These are phyloP conservation scores for Drosophila anceps DNA, from an alignment of 2,888 invertebrate genomes.

Conservation along the genomic window DNA sequence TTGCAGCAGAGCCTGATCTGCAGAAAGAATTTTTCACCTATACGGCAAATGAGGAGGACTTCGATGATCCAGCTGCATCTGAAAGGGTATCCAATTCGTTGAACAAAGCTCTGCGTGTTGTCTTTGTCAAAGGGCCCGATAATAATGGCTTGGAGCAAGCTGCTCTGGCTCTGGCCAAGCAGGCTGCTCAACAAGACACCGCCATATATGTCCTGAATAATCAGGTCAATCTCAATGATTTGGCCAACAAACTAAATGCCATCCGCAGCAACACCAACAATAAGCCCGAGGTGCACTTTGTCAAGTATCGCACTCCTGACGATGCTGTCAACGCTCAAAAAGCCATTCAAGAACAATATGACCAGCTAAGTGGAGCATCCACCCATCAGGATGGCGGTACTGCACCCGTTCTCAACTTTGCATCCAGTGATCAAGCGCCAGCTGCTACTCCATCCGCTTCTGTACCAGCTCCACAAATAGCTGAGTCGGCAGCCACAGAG, in stretches of 20 bases:
- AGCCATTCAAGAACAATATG: constrained; percentile 81
- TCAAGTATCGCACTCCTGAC: constrained; percentile 82
- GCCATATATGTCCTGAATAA: constrained; percentile 78
- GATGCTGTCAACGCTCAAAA: constrained; percentile 82
- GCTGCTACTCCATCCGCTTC: constrained; percentile 29
- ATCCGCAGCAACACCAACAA: constrained; percentile 56
- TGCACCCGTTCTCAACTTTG: constrained; percentile 79
- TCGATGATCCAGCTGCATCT: constrained; percentile 60
- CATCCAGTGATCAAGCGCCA: constrained; percentile 59
- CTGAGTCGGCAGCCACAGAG: constrained; percentile 45
- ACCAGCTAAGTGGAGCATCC: constrained; percentile 72
- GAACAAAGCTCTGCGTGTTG: constrained; percentile 78
- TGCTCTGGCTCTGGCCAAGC: constrained; percentile 75
- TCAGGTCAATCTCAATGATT: constrained; percentile 70
- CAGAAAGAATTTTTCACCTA: constrained; percentile 81
- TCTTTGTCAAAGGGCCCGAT: constrained; percentile 84
- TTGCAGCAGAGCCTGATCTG: constrained; percentile 59
- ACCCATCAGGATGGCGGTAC: constrained; percentile 75
- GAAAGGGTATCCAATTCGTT: constrained; percentile 55
- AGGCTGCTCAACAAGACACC: constrained; percentile 76
- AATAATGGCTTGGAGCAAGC: constrained; percentile 71
- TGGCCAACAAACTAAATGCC: constrained; percentile 71
- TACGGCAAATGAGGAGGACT: constrained; percentile 80
- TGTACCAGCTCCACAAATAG: constrained; percentile 18
- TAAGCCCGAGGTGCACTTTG: constrained; percentile 82